phyloP scores from a whole-genome alignment of 1,140 invertebrate species.

The Cydia fagiglandana region DNA sequence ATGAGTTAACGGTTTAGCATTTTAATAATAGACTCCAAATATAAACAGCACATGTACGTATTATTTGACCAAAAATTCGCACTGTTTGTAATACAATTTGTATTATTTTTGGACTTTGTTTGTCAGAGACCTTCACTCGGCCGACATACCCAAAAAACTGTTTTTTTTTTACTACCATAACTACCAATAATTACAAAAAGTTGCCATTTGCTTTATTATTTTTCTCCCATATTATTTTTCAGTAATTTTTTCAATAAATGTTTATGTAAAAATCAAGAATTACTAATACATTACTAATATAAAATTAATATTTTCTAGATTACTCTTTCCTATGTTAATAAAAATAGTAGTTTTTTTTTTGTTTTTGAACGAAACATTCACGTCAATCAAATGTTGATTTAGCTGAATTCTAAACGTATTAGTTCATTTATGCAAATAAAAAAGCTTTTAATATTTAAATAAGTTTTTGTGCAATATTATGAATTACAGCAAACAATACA shows the following conservation, averaged over 20 bases:
- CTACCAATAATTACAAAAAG: neutral
- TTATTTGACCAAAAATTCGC: neutral
- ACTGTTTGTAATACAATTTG: slow-evolving; percentile 20
- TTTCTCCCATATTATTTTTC: neutral
- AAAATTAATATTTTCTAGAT: no score
- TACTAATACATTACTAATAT: no score
- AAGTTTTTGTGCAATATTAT: no score
- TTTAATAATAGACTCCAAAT: slow-evolving; percentile 7
- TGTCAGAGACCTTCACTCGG: slow-evolving; percentile 45
- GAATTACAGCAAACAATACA: no score
- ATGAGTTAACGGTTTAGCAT: neutral
- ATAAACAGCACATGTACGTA: neutral
- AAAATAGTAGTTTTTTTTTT: no score
- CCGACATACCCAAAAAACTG: slow-evolving; percentile 58
- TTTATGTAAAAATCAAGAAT: no score
- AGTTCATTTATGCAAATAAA: neutral
- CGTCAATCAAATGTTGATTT: neutral
- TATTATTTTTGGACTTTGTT: slow-evolving; percentile 12
- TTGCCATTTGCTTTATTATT: slow-evolving; percentile 18
- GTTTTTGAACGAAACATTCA: neutral
- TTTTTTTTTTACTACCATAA: slow-evolving; percentile 39
- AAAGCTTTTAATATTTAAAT: no score
- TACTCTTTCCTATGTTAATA: no score
- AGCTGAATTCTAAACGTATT: neutral
- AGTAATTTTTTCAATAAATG: neutral